Base-by-base conservation (phyloP, 1,140 invertebrate genomes). In the Triops longicaudatus region DNA sequence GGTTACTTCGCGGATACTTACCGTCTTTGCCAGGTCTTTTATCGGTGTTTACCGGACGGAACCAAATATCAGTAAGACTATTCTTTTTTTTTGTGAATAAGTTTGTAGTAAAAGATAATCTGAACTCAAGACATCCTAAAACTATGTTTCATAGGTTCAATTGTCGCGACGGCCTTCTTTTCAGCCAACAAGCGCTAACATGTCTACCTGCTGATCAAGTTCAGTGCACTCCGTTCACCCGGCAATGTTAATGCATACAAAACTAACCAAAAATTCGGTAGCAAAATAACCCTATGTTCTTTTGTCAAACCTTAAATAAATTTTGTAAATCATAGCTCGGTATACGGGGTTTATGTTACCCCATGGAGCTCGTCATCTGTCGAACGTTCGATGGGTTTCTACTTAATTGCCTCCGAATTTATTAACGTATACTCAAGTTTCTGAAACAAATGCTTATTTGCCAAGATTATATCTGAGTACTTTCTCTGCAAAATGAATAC, bases 1-100 rank as follows among this genome's bases (percentile, higher is more conserved):
- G 77, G 77, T 9, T 78, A 78, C 73, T 78, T 63, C 41, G 77
- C 77, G 6, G 77, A 78, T 43, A 63, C 31, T 74, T 75, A 72
- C 31, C 42, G 43, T 42, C 27, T 28, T 31, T 78, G 77, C 28
- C 37, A 75, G 26, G 50, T 71, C n/a, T 78, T 63, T 22, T 74
- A 75, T 37, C 31, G 73, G 7, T 78, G 77, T 73, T 44, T 76
- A 22, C 28, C 73, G 31, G 77, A 78, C 26, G 77, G 77, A 63
- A 71, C 26, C 17, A 37, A 76, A 14, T 28, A 11, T 22, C 50
- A 27, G 77, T 78, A 78, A 41, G 28, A 42, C n/a, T n/a, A 1
- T 27, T 27, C 72, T n/a, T 73, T 73, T 9, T 73, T 74, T 74
- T 22, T 22, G 10, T 73, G 6, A n/a, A 6, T 50, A 26, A 27